These are phyloP conservation scores for Anthonomus grandis DNA, from an alignment of 1,140 invertebrate genomes.

Conservation along the genomic window DNA sequence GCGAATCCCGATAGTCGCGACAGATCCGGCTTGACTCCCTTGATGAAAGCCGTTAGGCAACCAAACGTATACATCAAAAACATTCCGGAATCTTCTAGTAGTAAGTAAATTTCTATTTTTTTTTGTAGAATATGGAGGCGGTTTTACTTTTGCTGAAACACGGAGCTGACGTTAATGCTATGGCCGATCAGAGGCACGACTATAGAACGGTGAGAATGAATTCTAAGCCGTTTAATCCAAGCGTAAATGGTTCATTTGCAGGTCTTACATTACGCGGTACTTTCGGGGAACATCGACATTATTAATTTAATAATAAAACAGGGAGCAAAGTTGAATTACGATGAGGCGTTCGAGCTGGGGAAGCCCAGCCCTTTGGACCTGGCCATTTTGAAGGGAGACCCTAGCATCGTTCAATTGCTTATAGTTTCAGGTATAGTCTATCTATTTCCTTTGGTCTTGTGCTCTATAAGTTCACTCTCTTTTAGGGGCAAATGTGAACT, in stretches of 20 bases:
- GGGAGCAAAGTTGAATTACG: slow-evolving; percentile 69
- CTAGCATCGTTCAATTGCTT: slow-evolving; percentile 66
- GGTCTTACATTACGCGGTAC: slow-evolving; percentile 81
- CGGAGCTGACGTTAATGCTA: slow-evolving; percentile 79
- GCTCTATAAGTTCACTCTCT: slow-evolving; percentile 18
- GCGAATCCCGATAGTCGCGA: slow-evolving; percentile 84
- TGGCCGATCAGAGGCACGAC: slow-evolving; percentile 76
- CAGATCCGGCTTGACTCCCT: slow-evolving; percentile 75
- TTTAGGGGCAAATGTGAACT: slow-evolving; percentile 75
- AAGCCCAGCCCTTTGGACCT: slow-evolving; percentile 82
- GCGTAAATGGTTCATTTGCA: slow-evolving; percentile 6
- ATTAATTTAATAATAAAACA: slow-evolving; percentile 80
- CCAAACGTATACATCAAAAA: slow-evolving; percentile 58
- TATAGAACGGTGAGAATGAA: slow-evolving; percentile 61
- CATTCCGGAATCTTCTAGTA: neutral
- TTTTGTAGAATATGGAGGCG: slow-evolving; percentile 66
- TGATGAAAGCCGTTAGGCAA: slow-evolving; percentile 83
- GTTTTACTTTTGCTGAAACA: slow-evolving; percentile 73
- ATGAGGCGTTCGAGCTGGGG: slow-evolving; percentile 61
- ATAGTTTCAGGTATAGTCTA: slow-evolving; percentile 59
- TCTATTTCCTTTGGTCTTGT: neutral
- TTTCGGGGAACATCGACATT: slow-evolving; percentile 72
- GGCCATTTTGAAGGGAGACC: slow-evolving; percentile 78
- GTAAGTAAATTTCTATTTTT: neutral
- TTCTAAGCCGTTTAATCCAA: neutral